A percentile compares a stretch with the other conserved stretches of the same genome.
Evolutionary conservation across 1,140 invertebrate genomes (phyloP).

Genomic region (Lucilia sericata): DNA sequence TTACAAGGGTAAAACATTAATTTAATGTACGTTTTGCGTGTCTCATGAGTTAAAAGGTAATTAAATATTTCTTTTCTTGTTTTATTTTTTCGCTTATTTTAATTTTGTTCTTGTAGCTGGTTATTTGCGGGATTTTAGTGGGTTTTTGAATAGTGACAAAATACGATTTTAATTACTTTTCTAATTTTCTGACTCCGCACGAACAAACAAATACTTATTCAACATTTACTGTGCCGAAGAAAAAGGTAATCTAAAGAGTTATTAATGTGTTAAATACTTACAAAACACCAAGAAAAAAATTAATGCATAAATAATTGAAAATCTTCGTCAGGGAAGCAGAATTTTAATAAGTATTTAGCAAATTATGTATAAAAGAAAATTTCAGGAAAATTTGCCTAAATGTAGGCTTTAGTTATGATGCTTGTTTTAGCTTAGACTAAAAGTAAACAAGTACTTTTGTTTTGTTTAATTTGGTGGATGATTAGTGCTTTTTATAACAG

Average conservation of each 20-base stretch:
- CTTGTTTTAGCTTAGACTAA: no score
- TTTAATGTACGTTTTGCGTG: slow-evolving; percentile 24
- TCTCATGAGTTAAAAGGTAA: slow-evolving; percentile 29
- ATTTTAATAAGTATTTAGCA: background rate
- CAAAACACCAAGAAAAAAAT: background rate
- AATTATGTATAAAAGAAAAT: no score
- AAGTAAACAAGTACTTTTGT: no score
- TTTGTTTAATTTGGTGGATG: no score
- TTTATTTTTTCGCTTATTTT: background rate
- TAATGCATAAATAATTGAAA: slow-evolving; percentile 17
- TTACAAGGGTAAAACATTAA: slow-evolving; percentile 24
- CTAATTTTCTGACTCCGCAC: background rate
- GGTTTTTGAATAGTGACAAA: slow-evolving; percentile 1
- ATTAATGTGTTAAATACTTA: slow-evolving; percentile 7
- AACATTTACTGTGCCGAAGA: background rate
- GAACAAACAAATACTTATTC: background rate
- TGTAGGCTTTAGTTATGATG: no score
- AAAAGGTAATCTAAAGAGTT: background rate
- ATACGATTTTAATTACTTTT: slow-evolving; percentile 19
- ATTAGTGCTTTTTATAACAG: no score
- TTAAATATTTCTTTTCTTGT: background rate
- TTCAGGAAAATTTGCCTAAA: no score
- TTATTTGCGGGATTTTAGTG: background rate
- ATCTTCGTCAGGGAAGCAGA: background rate
- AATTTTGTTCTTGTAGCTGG: background rate